Conservation (phyloP, 2,113 vertebrate species). For the Taurulus bubalis region DNA sequence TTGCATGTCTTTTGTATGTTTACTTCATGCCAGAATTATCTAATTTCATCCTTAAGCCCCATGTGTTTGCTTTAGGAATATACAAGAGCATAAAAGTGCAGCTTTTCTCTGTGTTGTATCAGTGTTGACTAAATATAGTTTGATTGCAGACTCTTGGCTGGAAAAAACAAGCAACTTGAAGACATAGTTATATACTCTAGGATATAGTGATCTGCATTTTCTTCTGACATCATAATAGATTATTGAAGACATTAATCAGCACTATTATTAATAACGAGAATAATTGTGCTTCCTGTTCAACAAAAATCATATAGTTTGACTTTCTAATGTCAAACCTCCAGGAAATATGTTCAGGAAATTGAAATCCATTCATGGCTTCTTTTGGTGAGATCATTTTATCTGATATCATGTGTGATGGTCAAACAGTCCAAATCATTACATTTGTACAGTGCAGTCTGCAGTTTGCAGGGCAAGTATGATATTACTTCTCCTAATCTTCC, state of each 20-base stretch:
- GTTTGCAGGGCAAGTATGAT: conserved; percentile 14
- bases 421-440: conserved; percentile 45
- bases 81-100: no score
- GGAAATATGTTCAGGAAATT: conserved; percentile 1
- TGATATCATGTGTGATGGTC: conserved; percentile 28
- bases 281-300: not conserved
- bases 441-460: conserved; percentile 17
- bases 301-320: not conserved
- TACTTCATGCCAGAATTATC: not conserved
- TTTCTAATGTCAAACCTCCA: not conserved
- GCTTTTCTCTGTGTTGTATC: not conserved
- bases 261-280: not conserved
- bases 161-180: not conserved
- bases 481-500: conserved; percentile 23
- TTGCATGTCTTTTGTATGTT: not conserved
- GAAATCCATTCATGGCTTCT: conserved; percentile 18
- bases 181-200: not conserved
- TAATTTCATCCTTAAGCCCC: not conserved
- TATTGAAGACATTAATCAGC: not conserved
- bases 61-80: conserved; percentile 4
- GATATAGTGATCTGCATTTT: not conserved
- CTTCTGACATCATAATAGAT: not conserved
- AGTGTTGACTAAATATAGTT: not conserved
- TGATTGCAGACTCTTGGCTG: not conserved
- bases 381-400: conserved; percentile 22